Evolutionary conservation across 1,140 invertebrate genomes (phyloP), one percentile per base, ranked within the genome.

Genomic region (Daktulosphaira vitifoliae): DNA sequence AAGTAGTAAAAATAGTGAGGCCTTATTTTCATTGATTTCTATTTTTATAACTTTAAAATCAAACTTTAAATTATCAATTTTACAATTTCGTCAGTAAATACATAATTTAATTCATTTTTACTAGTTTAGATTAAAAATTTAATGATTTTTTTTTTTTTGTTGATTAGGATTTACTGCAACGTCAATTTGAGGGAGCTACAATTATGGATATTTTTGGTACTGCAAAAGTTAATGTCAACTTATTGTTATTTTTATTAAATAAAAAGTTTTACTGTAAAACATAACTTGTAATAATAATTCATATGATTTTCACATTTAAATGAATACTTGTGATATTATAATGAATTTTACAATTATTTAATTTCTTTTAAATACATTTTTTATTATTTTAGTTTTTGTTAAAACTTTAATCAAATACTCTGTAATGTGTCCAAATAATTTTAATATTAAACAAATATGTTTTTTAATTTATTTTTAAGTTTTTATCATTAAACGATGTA

Each of bases 141-240:
- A 20, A 20, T 7, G 22, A 38, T 22, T 44, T n/a, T 44, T 1
- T 11, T 13, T 59, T 25, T 56, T 68, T 22, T 68, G 68, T 48
- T 23, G 79, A 78, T 64, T 74, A 89, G 78, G 83, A 88, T 71
- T 75, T 90, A 16, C 77, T 91, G 2, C 84, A 88, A 71, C 76
- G 88, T 38, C 87, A 91, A 72, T 90, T 86, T 72, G 87, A 90
- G 71, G 87, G 88, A 46, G 81, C 83, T 11, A 78, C 84, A 9
- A 83, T 88, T 2, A 88, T 88, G 81, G 82, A 88, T 69, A 83
- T 90, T 78, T 90, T 89, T 74, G 85, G 84, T 13, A 85, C 83
- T 74, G 86, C 86, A 3, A 85, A 84, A 74, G 81, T 89, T 51
- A 89, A 89, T 71, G 84, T 89, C 20, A 89, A 90, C 74, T 77